Conservation (phyloP, 2,888 invertebrate species). For the Ecliptopera silaceata region DNA sequence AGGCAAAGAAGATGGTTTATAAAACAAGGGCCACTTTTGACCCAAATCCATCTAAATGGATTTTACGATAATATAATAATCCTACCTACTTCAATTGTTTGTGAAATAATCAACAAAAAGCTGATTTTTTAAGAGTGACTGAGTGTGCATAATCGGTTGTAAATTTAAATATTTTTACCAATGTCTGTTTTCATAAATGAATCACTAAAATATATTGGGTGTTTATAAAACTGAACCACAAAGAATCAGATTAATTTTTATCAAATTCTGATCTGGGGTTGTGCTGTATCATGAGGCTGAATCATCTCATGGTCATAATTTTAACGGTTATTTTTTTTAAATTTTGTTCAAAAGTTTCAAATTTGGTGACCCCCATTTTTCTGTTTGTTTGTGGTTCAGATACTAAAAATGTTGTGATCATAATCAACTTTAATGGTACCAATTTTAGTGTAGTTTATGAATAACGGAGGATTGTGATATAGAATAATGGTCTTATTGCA, state of each 20-base stretch:
- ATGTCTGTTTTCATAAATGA: conserved; percentile 15
- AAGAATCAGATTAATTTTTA: background rate
- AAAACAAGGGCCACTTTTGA: too few species aligned
- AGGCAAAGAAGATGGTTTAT: too few species aligned
- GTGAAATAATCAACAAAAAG: conserved; percentile 44
- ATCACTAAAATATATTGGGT: conserved; percentile 2
- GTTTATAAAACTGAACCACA: background rate
- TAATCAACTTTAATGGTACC: conserved; percentile 48
- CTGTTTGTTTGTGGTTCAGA: conserved; percentile 6
- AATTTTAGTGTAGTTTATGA: conserved; percentile 52
- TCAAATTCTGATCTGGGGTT: background rate
- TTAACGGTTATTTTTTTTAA: too few species aligned
- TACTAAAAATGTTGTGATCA: conserved; percentile 34
- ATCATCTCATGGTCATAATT: too few species aligned
- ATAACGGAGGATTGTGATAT: conserved; percentile 69
- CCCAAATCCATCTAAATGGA: too few species aligned
- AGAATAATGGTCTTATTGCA: conserved; percentile 63
- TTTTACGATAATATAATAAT: too few species aligned
- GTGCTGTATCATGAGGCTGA: too few species aligned
- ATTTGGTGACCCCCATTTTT: background rate
- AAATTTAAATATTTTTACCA: conserved; percentile 44
- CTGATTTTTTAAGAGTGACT: conserved; percentile 53
- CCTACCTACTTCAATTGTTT: background rate
- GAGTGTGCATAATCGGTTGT: conserved; percentile 51
- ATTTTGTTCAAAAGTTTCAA: background rate